Evolutionary conservation across 53 echinoderm and acorn worm genomes (phyloP), one percentile per base, ranked within the genome.

Genomic region (Holothuria scabra): DNA sequence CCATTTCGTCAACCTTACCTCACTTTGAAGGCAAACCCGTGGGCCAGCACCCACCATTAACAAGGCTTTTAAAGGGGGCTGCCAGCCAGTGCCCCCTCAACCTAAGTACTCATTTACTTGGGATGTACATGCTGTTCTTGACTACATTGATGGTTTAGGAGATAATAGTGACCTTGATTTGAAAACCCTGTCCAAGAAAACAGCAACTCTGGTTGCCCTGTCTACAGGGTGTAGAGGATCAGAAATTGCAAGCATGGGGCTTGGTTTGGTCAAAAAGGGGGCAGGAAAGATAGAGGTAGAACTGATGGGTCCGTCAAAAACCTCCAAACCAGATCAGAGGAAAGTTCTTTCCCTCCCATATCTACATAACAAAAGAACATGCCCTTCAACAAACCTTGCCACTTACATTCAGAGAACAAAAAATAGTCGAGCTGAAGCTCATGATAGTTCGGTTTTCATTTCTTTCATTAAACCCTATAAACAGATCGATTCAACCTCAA

Each of bases 301-400:
- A 14, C 70, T 70, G 11, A 70, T 21, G 28, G 38, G 38, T 14
- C 0, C 34, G 12, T 14, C 32, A 34, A 70, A 70, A 70, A 70
- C 70, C 28, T 70, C 70, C 38, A 70, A 70, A 29, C 70, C 70
- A 70, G 70, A 37, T 31, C 10, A 70, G 32, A 70, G 38, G n/a
- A n/a, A 6, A 37, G 38, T 70, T 70, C 32, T 70, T 31, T 11
- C 21, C 28, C 34, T 70, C 0, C 33, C 70, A 14, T 70, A 32
- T 70, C 13, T 31, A 21, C 28, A 28, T 0, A 37, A 29, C 38
- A 31, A 63, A 70, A 37, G 12, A 29, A 31, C 21, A 0, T 70
- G 4, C 38, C 28, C 28, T 34, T 31, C 70, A 14, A 34, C 44
- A 70, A 29, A 1, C 21, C 13, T 70, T 7, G 35, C 0, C 30